These are phyloP conservation scores for Nomada ruficornis DNA, from an alignment of 2,888 invertebrate species.

Conservation along the genomic window DNA sequence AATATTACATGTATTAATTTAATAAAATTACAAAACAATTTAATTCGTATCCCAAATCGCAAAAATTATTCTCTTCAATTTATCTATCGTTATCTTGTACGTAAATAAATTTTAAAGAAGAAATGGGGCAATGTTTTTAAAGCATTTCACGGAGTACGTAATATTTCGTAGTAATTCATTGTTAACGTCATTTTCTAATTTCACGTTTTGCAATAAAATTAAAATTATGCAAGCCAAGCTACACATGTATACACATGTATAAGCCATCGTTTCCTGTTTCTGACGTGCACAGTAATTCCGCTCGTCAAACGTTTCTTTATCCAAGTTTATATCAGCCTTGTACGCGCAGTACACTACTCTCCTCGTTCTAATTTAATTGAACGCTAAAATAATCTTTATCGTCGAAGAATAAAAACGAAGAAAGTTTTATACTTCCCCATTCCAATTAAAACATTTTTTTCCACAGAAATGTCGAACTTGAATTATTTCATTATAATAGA, in stretches of 20 bases:
- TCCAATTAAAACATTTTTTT: no score
- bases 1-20: no score
- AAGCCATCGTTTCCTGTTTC: background rate
- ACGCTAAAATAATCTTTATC: background rate
- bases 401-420: background rate
- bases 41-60: no score
- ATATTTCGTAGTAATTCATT: no score
- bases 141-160: background rate
- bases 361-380: background rate
- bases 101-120: no score
- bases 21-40: no score
- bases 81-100: no score
- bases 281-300: background rate
- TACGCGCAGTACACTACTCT: background rate
- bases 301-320: slow-evolving; percentile 18
- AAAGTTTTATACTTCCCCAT: no score
- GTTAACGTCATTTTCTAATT: background rate
- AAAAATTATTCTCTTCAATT: no score
- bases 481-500: no score
- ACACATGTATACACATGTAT: background rate
- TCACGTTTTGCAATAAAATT: slow-evolving; percentile 3
- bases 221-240: background rate
- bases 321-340: slow-evolving; percentile 9
- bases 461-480: no score
- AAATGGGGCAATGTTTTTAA: background rate